Evolutionary conservation across 2,113 vertebrate species (phyloP).

Genomic region (Phodopus roborovskii): DNA sequence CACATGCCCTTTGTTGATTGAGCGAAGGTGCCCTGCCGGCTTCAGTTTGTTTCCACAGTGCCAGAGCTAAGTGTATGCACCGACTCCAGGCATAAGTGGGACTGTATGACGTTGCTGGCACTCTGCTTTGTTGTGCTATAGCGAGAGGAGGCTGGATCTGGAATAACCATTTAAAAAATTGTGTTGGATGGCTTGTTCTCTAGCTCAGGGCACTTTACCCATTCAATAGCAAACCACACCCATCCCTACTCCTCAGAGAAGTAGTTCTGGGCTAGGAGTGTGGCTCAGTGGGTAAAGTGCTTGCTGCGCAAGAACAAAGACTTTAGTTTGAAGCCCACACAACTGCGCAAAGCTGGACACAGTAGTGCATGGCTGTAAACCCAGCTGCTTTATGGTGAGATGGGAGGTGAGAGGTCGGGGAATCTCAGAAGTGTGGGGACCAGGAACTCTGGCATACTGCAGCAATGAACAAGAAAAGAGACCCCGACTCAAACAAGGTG

Average conservation of each 20-base stretch:
- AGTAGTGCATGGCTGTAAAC: neutral
- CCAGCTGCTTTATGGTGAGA: neutral
- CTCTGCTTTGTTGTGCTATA: neutral
- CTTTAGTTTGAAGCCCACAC: neutral
- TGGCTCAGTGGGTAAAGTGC: neutral
- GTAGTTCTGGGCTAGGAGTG: neutral
- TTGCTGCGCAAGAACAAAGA: neutral
- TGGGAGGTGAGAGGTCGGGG: neutral
- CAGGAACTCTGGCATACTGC: neutral
- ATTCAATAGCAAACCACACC: neutral
- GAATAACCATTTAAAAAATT: neutral
- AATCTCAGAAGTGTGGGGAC: neutral
- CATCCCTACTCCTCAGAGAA: neutral
- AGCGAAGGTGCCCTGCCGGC: neutral
- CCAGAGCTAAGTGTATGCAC: neutral
- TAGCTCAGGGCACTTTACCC: neutral
- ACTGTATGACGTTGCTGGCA: rapidly evolving
- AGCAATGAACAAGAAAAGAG: neutral
- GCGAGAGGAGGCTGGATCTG: neutral
- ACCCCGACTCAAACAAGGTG: neutral
- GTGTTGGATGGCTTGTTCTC: neutral
- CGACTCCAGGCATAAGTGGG: neutral
- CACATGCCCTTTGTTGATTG: neutral
- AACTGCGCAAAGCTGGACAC: neutral
- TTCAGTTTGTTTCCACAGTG: neutral